Base-by-base conservation (phyloP, 2,797 vertebrate species). In the Denticeps clupeoides region DNA sequence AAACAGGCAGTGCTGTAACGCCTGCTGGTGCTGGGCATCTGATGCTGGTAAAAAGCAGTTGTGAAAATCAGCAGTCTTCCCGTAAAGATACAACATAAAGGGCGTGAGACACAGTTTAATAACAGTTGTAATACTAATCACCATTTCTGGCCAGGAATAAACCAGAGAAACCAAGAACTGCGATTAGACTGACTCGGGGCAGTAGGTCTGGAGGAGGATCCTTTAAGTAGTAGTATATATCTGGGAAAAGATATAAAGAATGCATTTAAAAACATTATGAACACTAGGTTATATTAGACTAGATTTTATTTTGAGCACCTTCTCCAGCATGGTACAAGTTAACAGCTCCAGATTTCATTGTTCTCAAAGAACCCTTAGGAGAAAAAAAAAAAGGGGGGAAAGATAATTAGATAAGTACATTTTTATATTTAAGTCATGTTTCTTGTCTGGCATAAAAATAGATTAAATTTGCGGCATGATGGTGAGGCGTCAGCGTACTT, bases 171-270 rank as follows among this genome's bases (percentile, higher is more conserved):
- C 90, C 88, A 16, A 86, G 84, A 72, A 89, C 60, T 0, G 84
- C 75, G 70, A 97, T 83, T 16, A 89, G 70, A 43, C 84, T 73
- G 4, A 84, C 58, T 70, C 83, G 89, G 38, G 89, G 88, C 21
- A 92, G 62, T 62, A 92, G 95, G 12, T 85, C 89, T 22, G 78
- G 77, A 1, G 91, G 89, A 7, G 90, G 89, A 59, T 89, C 86
- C 73, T 84, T 89, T 65, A 97, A 68, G 75, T 87, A 94, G 69
- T 86, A 63, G 53, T 81, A 95, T 2, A 81, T 63, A 82, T 91
- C 91, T 97, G 57, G 55, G 22, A 67, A 69, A 68, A 12, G 63
- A 11, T 28, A 69, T 12, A 63, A 37, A 40, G 33, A 41, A 19
- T 11, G 21, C 12, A n/a, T n/a, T n/a, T n/a, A n/a, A n/a, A n/a